Conservation (phyloP, 2,113 vertebrate genomes). For the Myanophis thanlyinensis region DNA sequence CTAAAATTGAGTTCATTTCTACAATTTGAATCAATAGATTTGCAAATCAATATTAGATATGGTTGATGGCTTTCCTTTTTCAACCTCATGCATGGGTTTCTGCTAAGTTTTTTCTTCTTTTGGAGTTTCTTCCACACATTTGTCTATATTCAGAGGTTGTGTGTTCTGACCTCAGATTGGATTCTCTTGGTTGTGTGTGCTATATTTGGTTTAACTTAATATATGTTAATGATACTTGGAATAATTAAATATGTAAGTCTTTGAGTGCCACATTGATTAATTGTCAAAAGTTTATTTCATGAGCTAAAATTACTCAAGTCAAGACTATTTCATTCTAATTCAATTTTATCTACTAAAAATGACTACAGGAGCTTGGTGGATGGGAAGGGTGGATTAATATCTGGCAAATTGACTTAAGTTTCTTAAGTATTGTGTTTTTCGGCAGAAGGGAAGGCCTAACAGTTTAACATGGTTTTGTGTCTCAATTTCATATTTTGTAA, state of each 20-base stretch:
- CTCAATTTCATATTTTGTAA: not conserved
- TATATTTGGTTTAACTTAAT: not conserved
- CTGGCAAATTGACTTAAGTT: not conserved
- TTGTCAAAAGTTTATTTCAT: not conserved
- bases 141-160: not conserved
- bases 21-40: not conserved
- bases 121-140: not conserved
- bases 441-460: not conserved
- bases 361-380: not conserved
- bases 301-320: not conserved
- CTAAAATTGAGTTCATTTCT: not conserved
- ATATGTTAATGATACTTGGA: not conserved
- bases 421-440: not conserved
- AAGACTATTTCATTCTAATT: not conserved
- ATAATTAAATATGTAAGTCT: not conserved
- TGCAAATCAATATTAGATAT: not conserved
- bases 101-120: not conserved
- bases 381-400: fast-evolving
- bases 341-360: not conserved
- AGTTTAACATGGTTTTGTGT: not conserved
- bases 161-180: not conserved
- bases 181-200: not conserved
- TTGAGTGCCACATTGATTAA: not conserved
- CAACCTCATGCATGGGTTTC: not conserved
- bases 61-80: not conserved